Evolutionary conservation across 2,113 vertebrate genomes (phyloP).

Genomic region (Chrysemys picta): DNA sequence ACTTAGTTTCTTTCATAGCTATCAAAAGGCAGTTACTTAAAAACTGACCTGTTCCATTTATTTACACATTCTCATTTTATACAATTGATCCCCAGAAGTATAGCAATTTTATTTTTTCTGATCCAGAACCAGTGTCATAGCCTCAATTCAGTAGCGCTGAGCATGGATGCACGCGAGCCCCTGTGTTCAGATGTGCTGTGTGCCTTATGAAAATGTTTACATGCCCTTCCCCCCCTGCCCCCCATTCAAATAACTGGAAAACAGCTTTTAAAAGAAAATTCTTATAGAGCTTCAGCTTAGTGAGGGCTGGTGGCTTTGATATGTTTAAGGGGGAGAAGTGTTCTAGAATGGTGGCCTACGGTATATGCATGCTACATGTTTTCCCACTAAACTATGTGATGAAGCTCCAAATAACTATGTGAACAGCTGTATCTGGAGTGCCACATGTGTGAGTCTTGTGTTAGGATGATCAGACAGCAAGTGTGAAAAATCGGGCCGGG

Average conservation of each 20-base stretch:
- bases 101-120: background rate
- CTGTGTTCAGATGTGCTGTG: background rate
- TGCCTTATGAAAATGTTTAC: background rate
- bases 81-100: background rate
- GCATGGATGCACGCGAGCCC: background rate
- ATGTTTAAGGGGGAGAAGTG: background rate
- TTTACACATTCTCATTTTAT: rapidly evolving
- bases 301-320: background rate
- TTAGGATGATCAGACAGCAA: too few relatives aligned
- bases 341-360: background rate
- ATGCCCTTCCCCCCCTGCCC: background rate
- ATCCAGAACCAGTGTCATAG: rapidly evolving
- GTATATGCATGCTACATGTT: rapidly evolving
- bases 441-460: background rate
- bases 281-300: background rate
- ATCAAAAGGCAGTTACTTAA: rapidly evolving
- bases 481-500: too few relatives aligned
- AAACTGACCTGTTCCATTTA: rapidly evolving
- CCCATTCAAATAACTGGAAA: background rate
- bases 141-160: background rate
- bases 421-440: background rate
- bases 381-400: rapidly evolving
- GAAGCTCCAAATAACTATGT: background rate
- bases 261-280: background rate
- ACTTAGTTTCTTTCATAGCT: background rate